Conservation (phyloP, 2,113 vertebrate species). For the Zapornia atra region DNA sequence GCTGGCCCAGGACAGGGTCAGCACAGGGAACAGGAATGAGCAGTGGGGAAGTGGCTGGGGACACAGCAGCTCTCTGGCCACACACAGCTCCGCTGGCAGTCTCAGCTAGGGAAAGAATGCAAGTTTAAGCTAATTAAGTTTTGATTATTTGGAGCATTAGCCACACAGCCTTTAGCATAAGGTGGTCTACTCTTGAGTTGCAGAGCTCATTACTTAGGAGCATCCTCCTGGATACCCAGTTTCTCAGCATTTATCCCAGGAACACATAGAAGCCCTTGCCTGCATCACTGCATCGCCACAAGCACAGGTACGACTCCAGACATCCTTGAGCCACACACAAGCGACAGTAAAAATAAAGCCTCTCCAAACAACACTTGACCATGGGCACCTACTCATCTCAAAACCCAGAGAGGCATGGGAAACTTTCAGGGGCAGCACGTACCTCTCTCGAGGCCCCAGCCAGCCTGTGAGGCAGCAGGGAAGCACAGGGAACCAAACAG, state of each 20-base stretch:
- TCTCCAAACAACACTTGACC: not conserved
- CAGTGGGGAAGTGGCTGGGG: not conserved
- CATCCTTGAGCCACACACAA: not conserved
- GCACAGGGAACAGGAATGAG: not conserved
- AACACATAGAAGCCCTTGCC: not conserved
- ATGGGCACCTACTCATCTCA: not conserved
- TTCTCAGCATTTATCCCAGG: not conserved
- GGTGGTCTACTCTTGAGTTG: not conserved
- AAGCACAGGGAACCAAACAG: not conserved
- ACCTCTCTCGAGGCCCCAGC: not conserved
- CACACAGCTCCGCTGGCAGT: fast-evolving
- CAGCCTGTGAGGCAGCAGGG: not conserved
- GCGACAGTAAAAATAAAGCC: fast-evolving
- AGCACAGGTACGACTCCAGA: not conserved
- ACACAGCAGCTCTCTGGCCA: not conserved
- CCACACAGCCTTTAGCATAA: no score
- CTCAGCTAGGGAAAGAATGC: not conserved
- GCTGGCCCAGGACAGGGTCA: not conserved
- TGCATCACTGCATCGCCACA: fast-evolving
- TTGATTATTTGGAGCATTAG: not conserved
- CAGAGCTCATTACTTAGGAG: not conserved
- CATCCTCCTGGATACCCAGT: not conserved
- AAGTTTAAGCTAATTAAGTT: not conserved
- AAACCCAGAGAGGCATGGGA: not conserved
- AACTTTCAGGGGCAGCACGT: not conserved